Evolutionary conservation across 92 coral and sea anemone species (phyloP), one percentile per base, ranked within the genome.

Genomic region (Parazoanthus atlanticus): DNA sequence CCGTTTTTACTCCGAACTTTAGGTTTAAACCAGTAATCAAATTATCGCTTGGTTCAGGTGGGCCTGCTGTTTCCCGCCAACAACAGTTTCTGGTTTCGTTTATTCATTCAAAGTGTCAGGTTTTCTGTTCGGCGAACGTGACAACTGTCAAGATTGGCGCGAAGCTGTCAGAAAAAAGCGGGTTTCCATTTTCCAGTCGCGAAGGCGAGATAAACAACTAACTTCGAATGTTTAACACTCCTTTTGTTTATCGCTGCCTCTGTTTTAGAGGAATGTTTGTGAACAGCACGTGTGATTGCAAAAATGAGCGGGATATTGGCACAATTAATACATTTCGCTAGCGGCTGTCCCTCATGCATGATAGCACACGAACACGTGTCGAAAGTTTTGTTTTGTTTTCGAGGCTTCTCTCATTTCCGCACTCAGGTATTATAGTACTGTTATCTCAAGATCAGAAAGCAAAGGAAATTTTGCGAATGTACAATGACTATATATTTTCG

Each of bases 51-150:
- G 74, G 12, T 11, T 26, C 34, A 38, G 74, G 61, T 11, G 38
- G 58, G 12, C 36, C 70, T 78, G 40, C 43, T 21, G 69, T 31
- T 84, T 84, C 87, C 87, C 87, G 78, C 87, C 77, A 84, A 40
- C 38, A 66, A 69, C 28, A 41, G 6, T 69, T 54, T 84, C 29
- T 36, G 52, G 36, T 70, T 84, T 84, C 87, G 41, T 28, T 84
- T 84, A 23, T 29, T 11, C 74, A 29, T 52, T 69, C 54, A 26
- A 82, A 65, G 86, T 65, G 86, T 84, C 78, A 28, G 40, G 38
- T 32, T 82, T 61, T 72, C n/a, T 84, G 47, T 84, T 84, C 67
- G 56, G 9, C 28, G 66, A 84, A 84, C 86, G 86, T 83, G 86
- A 67, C 87, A 71, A 70, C 78, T 84, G 78, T 84, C 87, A 84